phyloP scores from a whole-genome alignment of 2,797 vertebrate genomes.

The Molossus alvarezi region DNA sequence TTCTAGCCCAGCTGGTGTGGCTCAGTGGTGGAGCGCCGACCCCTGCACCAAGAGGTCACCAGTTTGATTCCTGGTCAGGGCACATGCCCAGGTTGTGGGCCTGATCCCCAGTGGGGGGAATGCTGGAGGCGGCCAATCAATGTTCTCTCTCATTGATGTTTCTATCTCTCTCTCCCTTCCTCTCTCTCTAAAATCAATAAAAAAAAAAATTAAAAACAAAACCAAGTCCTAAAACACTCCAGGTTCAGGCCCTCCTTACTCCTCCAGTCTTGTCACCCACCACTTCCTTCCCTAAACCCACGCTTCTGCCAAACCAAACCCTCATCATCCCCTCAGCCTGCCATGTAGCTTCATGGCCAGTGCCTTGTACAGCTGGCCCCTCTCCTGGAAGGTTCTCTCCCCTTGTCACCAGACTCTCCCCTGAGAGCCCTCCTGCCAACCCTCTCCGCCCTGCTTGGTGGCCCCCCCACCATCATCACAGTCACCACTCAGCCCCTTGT shows the following conservation, averaged over 20 bases:
- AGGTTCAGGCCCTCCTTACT: background rate
- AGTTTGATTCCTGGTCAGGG: too few relatives aligned
- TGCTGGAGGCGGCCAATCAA: too few relatives aligned
- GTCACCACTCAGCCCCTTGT: background rate
- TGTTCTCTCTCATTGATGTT: too few relatives aligned
- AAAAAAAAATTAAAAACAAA: background rate
- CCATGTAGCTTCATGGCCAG: accelerated
- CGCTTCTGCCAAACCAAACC: background rate
- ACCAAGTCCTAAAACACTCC: background rate
- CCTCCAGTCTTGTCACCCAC: background rate
- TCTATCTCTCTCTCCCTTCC: too few relatives aligned
- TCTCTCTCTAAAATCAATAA: too few relatives aligned
- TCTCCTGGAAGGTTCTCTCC: background rate
- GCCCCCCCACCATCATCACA: background rate
- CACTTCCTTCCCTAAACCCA: background rate
- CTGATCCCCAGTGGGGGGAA: too few relatives aligned
- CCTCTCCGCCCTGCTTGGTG: background rate
- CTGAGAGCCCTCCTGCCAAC: background rate
- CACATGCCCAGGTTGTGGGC: too few relatives aligned
- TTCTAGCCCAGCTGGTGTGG: background rate
- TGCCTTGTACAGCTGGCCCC: background rate
- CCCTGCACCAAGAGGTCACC: too few relatives aligned
- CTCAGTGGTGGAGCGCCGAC: too few relatives aligned
- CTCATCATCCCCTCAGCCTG: too few relatives aligned
- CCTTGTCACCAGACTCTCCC: background rate